Evolutionary conservation across 23 tunicate genomes (phyloP), one percentile per base, ranked within the genome.

Genomic region (Styela clava): DNA sequence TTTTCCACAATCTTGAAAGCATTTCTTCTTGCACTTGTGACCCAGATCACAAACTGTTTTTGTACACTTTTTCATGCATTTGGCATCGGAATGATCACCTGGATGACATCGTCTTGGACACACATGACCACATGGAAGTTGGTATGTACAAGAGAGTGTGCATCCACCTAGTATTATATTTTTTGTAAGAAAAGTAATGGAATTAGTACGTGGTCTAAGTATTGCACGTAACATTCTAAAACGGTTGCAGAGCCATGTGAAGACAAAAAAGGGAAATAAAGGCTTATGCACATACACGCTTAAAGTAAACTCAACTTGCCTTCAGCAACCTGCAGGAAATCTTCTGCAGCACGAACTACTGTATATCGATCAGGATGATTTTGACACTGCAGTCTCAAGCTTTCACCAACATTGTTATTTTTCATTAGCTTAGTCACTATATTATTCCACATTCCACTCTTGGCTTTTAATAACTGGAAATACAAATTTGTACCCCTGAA

Each of bases 131-230:
- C 97, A 92, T 28, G 74, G 74, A 22, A 86, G 82, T 62, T 87
- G 79, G 52, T 3, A 31, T 30, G 25, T 52, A 62, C 97, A 91
- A 19, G 83, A 85, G 32, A 82, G 74, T 1, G 85, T 87, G 64
- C 97, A 91, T 1, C 97, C 95, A 76, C 95, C 95, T 89, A 68
- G 1, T n/a, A n/a, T n/a, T n/a, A n/a, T n/a, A n/a, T n/a, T n/a
- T n/a, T n/a, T n/a, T n/a, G n/a, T n/a, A n/a, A n/a, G n/a, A n/a
- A n/a, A n/a, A n/a, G n/a, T n/a, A n/a, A n/a, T n/a, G n/a, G n/a
- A n/a, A n/a, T n/a, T n/a, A n/a, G n/a, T n/a, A n/a, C n/a, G n/a
- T n/a, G n/a, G n/a, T n/a, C n/a, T n/a, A n/a, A n/a, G n/a, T n/a
- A n/a, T n/a, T n/a, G n/a, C n/a, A n/a, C n/a, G n/a, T n/a, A n/a